Evolutionary conservation across 2,113 vertebrate genomes (phyloP).

Genomic region (Tenrec ecaudatus): DNA sequence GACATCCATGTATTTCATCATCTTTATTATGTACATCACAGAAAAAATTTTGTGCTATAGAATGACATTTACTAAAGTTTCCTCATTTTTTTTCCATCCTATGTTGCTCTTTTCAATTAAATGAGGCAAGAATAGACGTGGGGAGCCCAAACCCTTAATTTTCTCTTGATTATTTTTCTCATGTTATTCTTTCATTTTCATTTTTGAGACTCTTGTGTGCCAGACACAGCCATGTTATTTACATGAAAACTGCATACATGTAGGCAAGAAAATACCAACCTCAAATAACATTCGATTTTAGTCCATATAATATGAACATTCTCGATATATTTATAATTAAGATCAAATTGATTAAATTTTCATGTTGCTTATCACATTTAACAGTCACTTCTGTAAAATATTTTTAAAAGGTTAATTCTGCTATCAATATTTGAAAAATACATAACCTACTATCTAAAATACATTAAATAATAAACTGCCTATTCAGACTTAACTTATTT

Average conservation of each 20-base stretch:
- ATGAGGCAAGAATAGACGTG: background rate
- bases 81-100: background rate
- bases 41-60: background rate
- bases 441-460: background rate
- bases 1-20: background rate
- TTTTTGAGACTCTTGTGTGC: background rate
- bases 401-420: slow-evolving; percentile 10
- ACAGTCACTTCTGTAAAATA: background rate
- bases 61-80: background rate
- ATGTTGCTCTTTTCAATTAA: background rate
- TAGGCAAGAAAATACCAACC: background rate
- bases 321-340: background rate
- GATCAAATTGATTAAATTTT: background rate
- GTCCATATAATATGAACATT: background rate
- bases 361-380: background rate
- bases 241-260: background rate
- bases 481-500: slow-evolving; percentile 16
- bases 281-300: background rate
- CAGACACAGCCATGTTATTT: background rate
- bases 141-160: background rate
- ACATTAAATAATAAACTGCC: background rate
- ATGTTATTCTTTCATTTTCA: background rate
- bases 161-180: background rate
- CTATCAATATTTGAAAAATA: background rate
- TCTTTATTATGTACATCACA: background rate